These are phyloP conservation scores for Amazona finschi DNA, from an alignment of 2,797 vertebrate genomes.

Conservation along the genomic window DNA sequence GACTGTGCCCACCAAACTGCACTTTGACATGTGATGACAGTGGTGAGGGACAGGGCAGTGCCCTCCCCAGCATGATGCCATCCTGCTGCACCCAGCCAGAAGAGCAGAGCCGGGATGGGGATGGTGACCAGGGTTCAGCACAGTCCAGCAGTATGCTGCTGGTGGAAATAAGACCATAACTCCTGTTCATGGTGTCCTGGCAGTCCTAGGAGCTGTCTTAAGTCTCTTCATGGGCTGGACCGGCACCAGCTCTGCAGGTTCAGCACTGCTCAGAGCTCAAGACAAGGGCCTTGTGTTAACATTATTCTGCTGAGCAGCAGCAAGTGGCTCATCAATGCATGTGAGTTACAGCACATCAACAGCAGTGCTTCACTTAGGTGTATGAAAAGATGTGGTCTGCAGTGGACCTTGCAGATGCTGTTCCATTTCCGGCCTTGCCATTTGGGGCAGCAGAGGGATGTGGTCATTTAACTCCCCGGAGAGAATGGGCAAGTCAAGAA, in stretches of 20 bases:
- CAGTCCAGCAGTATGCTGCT: background rate
- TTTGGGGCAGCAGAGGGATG: background rate
- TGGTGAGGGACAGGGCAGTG: background rate
- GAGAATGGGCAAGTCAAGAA: background rate
- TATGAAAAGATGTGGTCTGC: rapidly evolving
- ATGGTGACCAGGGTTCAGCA: rapidly evolving
- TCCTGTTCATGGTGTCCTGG: background rate
- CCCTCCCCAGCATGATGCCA: rapidly evolving
- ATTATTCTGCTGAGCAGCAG: background rate
- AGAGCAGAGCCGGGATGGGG: background rate
- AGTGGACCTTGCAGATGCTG: background rate
- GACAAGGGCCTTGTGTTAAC: background rate
- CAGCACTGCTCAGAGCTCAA: background rate
- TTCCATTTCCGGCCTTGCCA: background rate
- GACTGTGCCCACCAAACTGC: background rate
- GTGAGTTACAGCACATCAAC: background rate
- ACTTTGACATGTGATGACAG: rapidly evolving
- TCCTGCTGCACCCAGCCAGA: background rate
- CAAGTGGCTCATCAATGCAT: rapidly evolving
- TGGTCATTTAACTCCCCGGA: background rate
- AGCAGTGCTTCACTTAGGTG: background rate
- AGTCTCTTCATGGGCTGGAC: background rate
- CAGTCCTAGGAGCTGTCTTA: background rate
- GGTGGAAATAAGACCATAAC: rapidly evolving
- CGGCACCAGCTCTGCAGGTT: background rate